phyloP scores from a whole-genome alignment of 2,797 vertebrate species.

The Ctenopoma kingsleyae region DNA sequence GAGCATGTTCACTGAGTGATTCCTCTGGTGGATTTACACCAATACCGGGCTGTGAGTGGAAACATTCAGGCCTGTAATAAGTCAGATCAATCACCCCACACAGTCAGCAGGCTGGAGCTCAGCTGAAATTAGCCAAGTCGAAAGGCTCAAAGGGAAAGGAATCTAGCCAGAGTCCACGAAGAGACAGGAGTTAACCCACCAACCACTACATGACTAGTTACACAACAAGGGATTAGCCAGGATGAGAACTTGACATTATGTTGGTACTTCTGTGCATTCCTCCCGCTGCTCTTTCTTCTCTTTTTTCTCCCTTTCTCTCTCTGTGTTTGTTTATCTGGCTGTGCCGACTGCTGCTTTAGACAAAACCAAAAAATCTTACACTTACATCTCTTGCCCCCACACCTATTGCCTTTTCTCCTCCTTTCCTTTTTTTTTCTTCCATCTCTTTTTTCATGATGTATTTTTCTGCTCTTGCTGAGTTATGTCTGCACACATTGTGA shows the following conservation, averaged over 20 bases:
- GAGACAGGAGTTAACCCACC: slow-evolving; percentile 49
- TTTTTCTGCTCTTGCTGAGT: slow-evolving; percentile 66
- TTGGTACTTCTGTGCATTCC: slow-evolving; percentile 48
- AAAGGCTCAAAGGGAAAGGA: slow-evolving; percentile 46
- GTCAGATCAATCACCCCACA: slow-evolving; percentile 59
- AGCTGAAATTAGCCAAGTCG: slow-evolving; percentile 58
- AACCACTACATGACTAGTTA: slow-evolving; percentile 43
- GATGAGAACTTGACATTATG: slow-evolving; percentile 49
- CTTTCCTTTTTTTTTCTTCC: background rate
- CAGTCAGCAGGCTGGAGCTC: slow-evolving; percentile 27
- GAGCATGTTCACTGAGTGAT: slow-evolving; percentile 9
- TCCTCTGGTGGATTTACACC: slow-evolving; percentile 30
- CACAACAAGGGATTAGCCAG: slow-evolving; percentile 52
- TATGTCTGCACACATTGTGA: slow-evolving; percentile 71
- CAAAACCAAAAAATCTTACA: slow-evolving; percentile 46
- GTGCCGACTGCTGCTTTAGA: slow-evolving; percentile 8
- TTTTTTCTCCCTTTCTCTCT: background rate
- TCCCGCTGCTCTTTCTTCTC: slow-evolving; percentile 11
- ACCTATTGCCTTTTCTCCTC: background rate
- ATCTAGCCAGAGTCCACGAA: slow-evolving; percentile 49
- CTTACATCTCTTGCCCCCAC: slow-evolving; percentile 10
- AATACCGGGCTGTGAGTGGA: slow-evolving; percentile 39
- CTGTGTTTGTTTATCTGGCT: slow-evolving; percentile 37
- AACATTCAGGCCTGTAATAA: slow-evolving; percentile 57
- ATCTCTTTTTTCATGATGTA: slow-evolving; percentile 47